Evolutionary conservation across 1,140 invertebrate genomes (phyloP), one percentile per base, ranked within the genome.

Genomic region (Latrodectus geometricus): DNA sequence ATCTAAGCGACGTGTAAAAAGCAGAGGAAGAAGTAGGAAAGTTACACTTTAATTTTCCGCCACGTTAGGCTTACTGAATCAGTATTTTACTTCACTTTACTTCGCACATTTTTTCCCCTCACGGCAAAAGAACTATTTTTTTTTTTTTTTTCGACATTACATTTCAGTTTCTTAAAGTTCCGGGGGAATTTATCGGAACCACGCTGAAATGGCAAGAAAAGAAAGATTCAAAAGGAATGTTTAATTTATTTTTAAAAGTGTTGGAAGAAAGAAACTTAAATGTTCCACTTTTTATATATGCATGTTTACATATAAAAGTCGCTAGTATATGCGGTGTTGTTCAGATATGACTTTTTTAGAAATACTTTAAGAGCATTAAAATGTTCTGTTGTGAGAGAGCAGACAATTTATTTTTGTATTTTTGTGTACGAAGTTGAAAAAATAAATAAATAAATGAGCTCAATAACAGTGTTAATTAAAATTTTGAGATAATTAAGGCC

Each of bases 1-100:
- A 83, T 83, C 80, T 83, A 83, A 83, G 72, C 70, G 80, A 83
- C 80, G 80, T 83, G 80, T 83, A 83, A 83, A 83, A 83, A 83
- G 80, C 70, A 54, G 49, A 80, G 66, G 68, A 74, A 74, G 56
- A 73, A 74, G 54, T 72, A 54, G 80, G 69, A 81, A 81, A 83
- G 80, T 83, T 83, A 83, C 80, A 83, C 80, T 83, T 83, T 83
- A 83, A 83, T 83, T 83, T 83, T 83, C 80, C 80, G 80, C 70
- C 70, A 83, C 70, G 80, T 83, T 83, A 83, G 80, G 70, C 80
- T 83, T 83, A 83, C 52, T 48, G 80, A 83, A 83, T 83, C 80
- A 83, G 70, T 83, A 65, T 74, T 83, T 83, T 65, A 83, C 70
- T 83, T 74, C 70, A 83, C 70, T 83, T 83, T 83, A 83, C 74